phyloP scores from a whole-genome alignment of 2,888 invertebrate genomes.

The Hypena proboscidalis region DNA sequence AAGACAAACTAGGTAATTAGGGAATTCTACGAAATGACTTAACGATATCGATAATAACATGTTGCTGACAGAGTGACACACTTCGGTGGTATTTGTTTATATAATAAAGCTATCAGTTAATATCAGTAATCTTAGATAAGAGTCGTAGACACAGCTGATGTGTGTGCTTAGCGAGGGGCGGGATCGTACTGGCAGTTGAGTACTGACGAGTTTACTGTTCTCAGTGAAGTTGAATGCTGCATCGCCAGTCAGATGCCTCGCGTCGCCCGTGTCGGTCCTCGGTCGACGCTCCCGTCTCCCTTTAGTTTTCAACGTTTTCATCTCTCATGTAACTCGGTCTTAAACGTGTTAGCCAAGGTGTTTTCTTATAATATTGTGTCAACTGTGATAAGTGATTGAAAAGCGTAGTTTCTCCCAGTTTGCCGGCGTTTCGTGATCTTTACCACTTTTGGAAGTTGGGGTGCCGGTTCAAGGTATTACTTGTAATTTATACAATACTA shows the following conservation, averaged over 20 bases:
- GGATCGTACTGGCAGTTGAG: conserved; percentile 19
- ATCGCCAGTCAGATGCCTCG: conserved; percentile 62
- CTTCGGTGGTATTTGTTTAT: conserved; percentile 17
- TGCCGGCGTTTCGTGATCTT: conserved; percentile 24
- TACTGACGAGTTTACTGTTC: conserved; percentile 15
- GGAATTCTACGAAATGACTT: conserved; percentile 16
- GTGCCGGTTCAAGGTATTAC: conserved; percentile 51
- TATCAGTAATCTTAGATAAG: conserved; percentile 38
- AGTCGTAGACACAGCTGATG: conserved; percentile 42
- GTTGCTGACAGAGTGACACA: conserved; percentile 18
- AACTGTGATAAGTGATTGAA: conserved; percentile 47
- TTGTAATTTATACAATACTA: conserved; percentile 37
- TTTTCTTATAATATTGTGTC: conserved; percentile 23
- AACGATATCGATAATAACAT: conserved; percentile 10
- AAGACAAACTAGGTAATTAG: conserved; percentile 18
- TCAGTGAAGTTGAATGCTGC: conserved; percentile 23
- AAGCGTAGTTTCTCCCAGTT: conserved; percentile 26
- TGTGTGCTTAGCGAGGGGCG: conserved; percentile 36
- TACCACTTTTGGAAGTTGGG: conserved; percentile 35
- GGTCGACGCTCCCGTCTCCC: conserved; percentile 51
- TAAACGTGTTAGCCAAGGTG: conserved; percentile 50
- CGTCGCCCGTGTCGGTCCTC: conserved; percentile 57
- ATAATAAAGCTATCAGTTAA: conserved; percentile 25
- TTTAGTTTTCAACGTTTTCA: conserved; percentile 22
- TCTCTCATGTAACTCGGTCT: conserved; percentile 24